Base-by-base conservation (phyloP, 2,888 invertebrate species). In the Periphyllus acericola region DNA sequence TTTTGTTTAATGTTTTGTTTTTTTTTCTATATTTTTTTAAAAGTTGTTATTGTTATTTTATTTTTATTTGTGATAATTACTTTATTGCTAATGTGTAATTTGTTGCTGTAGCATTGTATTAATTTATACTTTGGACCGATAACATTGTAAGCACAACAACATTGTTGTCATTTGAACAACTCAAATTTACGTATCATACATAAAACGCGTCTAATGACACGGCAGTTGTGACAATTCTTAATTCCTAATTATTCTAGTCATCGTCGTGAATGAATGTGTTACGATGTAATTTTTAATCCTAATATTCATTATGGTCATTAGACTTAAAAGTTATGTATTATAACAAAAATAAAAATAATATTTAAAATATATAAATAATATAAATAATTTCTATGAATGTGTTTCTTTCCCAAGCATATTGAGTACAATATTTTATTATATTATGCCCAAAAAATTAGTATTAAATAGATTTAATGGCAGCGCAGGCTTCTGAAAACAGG, bases 161-260 rank as follows among this genome's bases (percentile, higher is more conserved):
- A 87, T 80, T 71, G 71, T 79, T 17, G 60, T 87, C 72, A 80
- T 81, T 81, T 81, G 87, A 80, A 80, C 60, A 80, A 74, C 72
- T 80, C 80, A 74, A 71, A 60, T 86, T 55, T 79, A 80, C 34
- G 55, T 86, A 79, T 86, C 40, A 14, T 86, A 80, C 66, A 86
- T 86, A 68, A 55, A 86, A 74, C 17, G n/a, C 29, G 60, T 87
- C 80, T 74, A 52, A 55, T 29, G 14, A 74, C 60, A 60, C 36
- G n/a, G 21, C 74, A 86, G 86, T 72, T 86, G 80, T 86, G 79
- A 81, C 80, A 74, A 87, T 81, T 80, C 40, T 76, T 80, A 87
- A 87, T 87, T 87, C 87, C 87, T 87, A 87, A 80, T 80, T 87
- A 87, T 87, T 87, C 87, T 87, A 87, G 87, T 87, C 87, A 87